Base-by-base conservation (phyloP, 2,113 vertebrate species). In the Ophthalmolycus amberensis region DNA sequence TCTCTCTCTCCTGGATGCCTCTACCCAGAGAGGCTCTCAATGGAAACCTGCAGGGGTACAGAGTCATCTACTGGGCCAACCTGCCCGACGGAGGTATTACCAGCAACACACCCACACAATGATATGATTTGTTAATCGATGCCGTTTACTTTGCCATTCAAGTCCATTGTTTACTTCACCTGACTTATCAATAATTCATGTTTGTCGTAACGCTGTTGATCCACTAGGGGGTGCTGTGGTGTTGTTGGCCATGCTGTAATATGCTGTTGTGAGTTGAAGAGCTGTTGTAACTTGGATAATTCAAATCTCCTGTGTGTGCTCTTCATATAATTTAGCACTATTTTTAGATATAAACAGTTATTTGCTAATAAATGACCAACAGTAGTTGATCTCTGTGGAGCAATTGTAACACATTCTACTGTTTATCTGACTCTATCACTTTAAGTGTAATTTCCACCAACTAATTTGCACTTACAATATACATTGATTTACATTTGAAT, bases 61-160 rank as follows among this genome's bases (percentile, higher is more conserved):
- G 97, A 67, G 97, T 99, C 83, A 99, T 99, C 87, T 99, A 97
- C 95, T 99, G 98, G 98, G 97, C 98, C 85, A 99, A 99, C 86
- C 97, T 99, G 89, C 95, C 97, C 78, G 98, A 99, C 0, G 98
- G 98, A 97, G 98, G 98, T 99, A 91, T n/a, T 1, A 29, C 25
- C 56, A 38, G 1, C 6, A 54, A 73, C 68, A 63, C 59, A 62
- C 8, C 16, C 29, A 38, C 9, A 58, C 5, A 46, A 14, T 37
- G 6, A 65, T n/a, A 48, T 37, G 6, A 68, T 54, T n/a, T 29
- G 48, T 6, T 29, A 38, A 80, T 59, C n/a, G 3, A 27, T 48
- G 29, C 4, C 18, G 52, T 67, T 58, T 10, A 62, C 15, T 34
- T n/a, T 46, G 8, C 14, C 1, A n/a, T 38, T 58, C 11, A 79